These are phyloP conservation scores for Andrena minutula DNA, from an alignment of 2,888 invertebrate species.

Conservation along the genomic window DNA sequence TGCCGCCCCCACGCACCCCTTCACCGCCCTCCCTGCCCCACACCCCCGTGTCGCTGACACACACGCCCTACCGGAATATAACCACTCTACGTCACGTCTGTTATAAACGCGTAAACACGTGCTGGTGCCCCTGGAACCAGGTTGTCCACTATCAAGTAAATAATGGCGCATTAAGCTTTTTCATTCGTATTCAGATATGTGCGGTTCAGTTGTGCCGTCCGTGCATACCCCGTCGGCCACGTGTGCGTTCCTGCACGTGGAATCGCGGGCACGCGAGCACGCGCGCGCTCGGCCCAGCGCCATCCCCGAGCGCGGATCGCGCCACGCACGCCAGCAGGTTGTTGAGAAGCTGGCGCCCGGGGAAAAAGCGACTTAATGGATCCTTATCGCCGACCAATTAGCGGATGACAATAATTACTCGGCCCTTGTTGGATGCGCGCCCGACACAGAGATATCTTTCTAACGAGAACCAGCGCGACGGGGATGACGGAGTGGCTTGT, in stretches of 20 bases:
- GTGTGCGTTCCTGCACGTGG: constrained; percentile 58
- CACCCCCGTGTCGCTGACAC: constrained; percentile 51
- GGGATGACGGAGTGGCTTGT: neutral
- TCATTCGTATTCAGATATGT: constrained; percentile 78
- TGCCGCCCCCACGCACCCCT: constrained; percentile 44
- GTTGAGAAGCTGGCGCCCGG: constrained; percentile 43
- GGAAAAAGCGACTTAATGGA: constrained; percentile 54
- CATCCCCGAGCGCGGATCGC: constrained; percentile 35
- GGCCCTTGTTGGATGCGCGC: constrained; percentile 30
- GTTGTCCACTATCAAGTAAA: constrained; percentile 84
- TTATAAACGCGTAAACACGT: constrained; percentile 84
- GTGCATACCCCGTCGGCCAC: constrained; percentile 44
- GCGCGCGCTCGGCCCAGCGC: constrained; percentile 20
- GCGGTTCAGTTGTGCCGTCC: constrained; percentile 49
- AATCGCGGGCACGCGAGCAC: neutral
- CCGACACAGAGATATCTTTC: constrained; percentile 28
- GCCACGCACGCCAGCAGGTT: constrained; percentile 68
- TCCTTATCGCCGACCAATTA: constrained; percentile 64
- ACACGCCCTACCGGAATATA: constrained; percentile 70
- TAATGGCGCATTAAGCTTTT: constrained; percentile 84
- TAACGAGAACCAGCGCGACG: constrained; percentile 22
- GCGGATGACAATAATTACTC: constrained; percentile 53
- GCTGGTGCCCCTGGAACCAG: constrained; percentile 79
- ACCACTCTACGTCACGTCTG: constrained; percentile 82
- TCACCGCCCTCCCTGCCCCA: constrained; percentile 29